A percentile compares a stretch with the other conserved stretches of the same genome.
Evolutionary conservation across 1,140 invertebrate species (phyloP).

Genomic region (Idris sp.): DNA sequence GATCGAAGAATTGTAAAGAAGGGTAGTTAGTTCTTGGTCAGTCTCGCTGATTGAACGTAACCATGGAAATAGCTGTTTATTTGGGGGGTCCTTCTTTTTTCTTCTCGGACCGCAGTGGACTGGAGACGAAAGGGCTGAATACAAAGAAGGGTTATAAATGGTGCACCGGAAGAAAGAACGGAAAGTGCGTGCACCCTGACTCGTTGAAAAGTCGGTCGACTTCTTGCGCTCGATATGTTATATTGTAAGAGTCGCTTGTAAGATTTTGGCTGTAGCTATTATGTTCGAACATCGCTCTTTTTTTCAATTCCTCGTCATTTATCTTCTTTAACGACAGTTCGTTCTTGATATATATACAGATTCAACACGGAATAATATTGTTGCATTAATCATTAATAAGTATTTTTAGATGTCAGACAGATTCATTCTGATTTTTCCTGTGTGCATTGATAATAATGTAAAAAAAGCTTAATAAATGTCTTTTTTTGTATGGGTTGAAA

Average conservation of each 20-base stretch:
- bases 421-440: too few species aligned
- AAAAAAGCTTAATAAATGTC: too few species aligned
- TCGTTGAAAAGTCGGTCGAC: constrained; percentile 58
- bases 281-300: constrained; percentile 17
- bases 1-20: constrained; percentile 62
- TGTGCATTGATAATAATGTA: too few species aligned
- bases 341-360: constrained; percentile 18
- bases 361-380: constrained; percentile 6
- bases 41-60: constrained; percentile 59
- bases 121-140: constrained; percentile 61
- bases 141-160: constrained; percentile 64
- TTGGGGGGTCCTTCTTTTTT: constrained; percentile 51
- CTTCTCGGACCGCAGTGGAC: constrained; percentile 20
- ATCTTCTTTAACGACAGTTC: constrained; percentile 35
- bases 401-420: neutral
- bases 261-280: constrained; percentile 19
- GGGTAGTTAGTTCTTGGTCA: constrained; percentile 64
- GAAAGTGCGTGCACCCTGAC: constrained; percentile 33
- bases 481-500: too few species aligned
- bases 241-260: constrained; percentile 32
- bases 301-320: constrained; percentile 13
- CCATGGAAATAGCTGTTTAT: constrained; percentile 61
- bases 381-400: constrained; percentile 40
- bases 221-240: constrained; percentile 45
- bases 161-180: constrained; percentile 58